These are phyloP conservation scores for Drosophila pseudoananassae DNA, from an alignment of 1,140 invertebrate species.

Conservation along the genomic window DNA sequence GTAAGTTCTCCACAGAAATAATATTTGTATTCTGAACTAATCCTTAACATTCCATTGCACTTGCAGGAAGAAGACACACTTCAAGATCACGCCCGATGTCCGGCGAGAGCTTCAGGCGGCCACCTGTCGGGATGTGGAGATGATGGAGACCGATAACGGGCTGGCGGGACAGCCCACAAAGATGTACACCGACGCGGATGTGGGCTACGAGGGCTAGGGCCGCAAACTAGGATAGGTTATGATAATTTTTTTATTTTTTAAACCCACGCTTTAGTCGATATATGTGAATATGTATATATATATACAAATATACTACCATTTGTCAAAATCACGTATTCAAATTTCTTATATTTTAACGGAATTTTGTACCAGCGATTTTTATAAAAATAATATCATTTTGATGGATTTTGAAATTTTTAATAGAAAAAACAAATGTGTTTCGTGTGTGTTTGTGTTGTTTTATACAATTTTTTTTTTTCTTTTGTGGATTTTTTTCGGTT, in stretches of 20 bases:
- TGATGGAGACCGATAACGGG: slow-evolving; percentile 79
- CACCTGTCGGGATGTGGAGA: slow-evolving; percentile 91
- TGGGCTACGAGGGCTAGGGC: slow-evolving; percentile 56
- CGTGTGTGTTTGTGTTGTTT: slow-evolving; percentile 30
- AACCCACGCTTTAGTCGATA: slow-evolving; percentile 18
- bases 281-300: slow-evolving; percentile 37
- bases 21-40: background rate
- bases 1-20: slow-evolving; percentile 32
- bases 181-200: slow-evolving; percentile 81
- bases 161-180: slow-evolving; percentile 48
- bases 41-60: background rate
- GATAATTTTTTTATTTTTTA: slow-evolving; percentile 46
- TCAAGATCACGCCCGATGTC: slow-evolving; percentile 93
- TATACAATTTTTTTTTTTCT: slow-evolving; percentile 61
- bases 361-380: background rate
- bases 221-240: background rate
- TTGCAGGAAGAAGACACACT: slow-evolving; percentile 89
- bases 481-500: slow-evolving; percentile 11
- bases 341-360: background rate
- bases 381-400: slow-evolving; percentile 42
- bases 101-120: slow-evolving; percentile 93
- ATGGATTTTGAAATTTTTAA: slow-evolving; percentile 64
- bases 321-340: background rate
- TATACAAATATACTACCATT: background rate
- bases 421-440: slow-evolving; percentile 68